These are phyloP conservation scores for Acipenser oxyrinchus DNA, from an alignment of 2,797 vertebrate genomes.

Conservation along the genomic window DNA sequence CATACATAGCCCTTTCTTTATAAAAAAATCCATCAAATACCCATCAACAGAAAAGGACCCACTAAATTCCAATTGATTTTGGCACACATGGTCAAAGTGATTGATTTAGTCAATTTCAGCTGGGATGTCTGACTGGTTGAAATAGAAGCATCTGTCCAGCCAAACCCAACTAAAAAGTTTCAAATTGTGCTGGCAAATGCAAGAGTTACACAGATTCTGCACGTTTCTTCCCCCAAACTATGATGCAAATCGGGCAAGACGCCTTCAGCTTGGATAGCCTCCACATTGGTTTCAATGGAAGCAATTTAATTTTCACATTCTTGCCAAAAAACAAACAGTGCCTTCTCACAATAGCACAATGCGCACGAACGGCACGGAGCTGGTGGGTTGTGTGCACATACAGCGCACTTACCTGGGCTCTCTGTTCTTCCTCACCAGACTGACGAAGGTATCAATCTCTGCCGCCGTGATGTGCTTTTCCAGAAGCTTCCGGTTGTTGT, in stretches of 20 bases:
- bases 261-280: too few relatives aligned
- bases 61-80: background rate
- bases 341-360: background rate
- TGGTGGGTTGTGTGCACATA: background rate
- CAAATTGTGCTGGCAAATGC: background rate
- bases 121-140: background rate
- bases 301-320: too few relatives aligned
- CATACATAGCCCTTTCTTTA: too few relatives aligned
- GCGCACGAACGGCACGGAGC: too few relatives aligned
- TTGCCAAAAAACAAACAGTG: too few relatives aligned
- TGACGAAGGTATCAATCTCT: constrained; percentile 96
- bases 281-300: too few relatives aligned
- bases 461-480: constrained; percentile 97
- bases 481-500: constrained; percentile 94
- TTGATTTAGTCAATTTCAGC: background rate
- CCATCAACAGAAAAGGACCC: too few relatives aligned
- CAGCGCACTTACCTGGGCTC: constrained; percentile 79
- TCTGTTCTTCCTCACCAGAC: constrained; percentile 91
- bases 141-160: background rate
- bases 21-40: too few relatives aligned
- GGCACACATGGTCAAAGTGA: background rate
- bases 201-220: background rate
- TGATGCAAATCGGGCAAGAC: too few relatives aligned
- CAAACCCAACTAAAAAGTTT: background rate
- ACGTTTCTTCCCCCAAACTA: background rate